Base-by-base conservation (phyloP, 1,140 invertebrate species). In the Trichogramma pretiosum region DNA sequence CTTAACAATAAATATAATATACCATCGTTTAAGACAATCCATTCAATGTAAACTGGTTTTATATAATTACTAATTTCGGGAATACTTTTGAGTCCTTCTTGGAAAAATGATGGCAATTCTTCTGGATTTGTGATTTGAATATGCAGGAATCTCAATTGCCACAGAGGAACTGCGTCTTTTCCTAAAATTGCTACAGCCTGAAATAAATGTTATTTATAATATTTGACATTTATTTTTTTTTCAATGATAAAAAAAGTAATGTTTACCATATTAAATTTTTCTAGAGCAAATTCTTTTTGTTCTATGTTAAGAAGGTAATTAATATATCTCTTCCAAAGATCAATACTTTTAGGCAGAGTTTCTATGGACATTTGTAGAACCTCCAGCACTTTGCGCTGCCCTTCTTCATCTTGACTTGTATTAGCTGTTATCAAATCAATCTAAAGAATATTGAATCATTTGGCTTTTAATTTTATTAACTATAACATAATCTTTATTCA, bases 21-120 rank as follows among this genome's bases (percentile, higher is more conserved):
- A 68, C 70, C 60, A 61, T 71, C 66, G 14, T 59, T 64, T 39
- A 72, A 49, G 10, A 67, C 64, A 11, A 74, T 48, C 70, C 73
- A 75, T 49, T 76, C 70, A 5, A 78, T 55, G 37, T 73, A 77
- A 17, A 57, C 39, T n/a, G 70, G 64, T 58, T 73, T 75, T 38
- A 77, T 63, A 34, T 60, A 56, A 24, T 52, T 59, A 3, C 67
- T 56, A 38, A 77, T 64, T n/a, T 36, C 54, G 11, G 52, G 46
- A 36, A 64, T 51, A n/a, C 57, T 55, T 35, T 58, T 53, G 14
- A 76, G 40, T 22, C 67, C 71, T 37, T 69, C 63, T 51, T 70
- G 50, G 40, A 72, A 75, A 38, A 75, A 56, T 50, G 68, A 59
- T 54, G 76, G 68, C 10, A 66, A 57, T 58, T 70, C 65, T 28